A percentile compares a stretch with the other conserved stretches of the same genome.
Evolutionary conservation across 2,797 vertebrate species (phyloP).

Genomic region (Heteromormyrus szaboi): DNA sequence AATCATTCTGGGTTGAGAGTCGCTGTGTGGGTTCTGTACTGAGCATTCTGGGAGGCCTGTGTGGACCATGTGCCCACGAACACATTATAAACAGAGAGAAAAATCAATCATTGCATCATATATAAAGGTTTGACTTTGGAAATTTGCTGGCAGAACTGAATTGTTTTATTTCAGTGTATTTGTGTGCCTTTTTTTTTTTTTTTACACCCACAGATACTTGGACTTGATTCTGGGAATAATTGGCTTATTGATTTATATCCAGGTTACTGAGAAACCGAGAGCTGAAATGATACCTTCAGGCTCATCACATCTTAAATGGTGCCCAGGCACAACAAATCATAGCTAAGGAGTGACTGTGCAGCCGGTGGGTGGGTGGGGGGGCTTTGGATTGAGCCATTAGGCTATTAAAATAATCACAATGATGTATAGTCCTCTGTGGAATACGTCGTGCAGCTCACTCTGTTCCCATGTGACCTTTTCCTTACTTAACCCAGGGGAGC

Average conservation of each 20-base stretch:
- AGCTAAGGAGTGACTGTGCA: neutral
- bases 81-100: neutral
- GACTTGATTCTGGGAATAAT: neutral
- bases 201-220: neutral
- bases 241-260: conserved; percentile 10
- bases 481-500: conserved; percentile 22
- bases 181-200: neutral
- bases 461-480: conserved; percentile 19
- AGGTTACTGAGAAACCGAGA: neutral
- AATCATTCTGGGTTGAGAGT: neutral
- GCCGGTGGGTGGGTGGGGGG: neutral
- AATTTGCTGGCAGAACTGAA: neutral
- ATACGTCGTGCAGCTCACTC: conserved; percentile 31
- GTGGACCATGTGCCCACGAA: neutral
- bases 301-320: neutral
- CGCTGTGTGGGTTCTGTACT: neutral
- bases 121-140: neutral
- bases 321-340: neutral
- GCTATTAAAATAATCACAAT: conserved; percentile 47
- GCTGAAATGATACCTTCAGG: conserved; percentile 14
- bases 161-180: neutral
- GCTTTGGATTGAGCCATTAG: conserved; percentile 31
- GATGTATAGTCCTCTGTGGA: conserved; percentile 42
- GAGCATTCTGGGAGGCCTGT: neutral
- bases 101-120: neutral